phyloP scores from a whole-genome alignment of 2,113 vertebrate genomes.

The Mus spicilegus region DNA sequence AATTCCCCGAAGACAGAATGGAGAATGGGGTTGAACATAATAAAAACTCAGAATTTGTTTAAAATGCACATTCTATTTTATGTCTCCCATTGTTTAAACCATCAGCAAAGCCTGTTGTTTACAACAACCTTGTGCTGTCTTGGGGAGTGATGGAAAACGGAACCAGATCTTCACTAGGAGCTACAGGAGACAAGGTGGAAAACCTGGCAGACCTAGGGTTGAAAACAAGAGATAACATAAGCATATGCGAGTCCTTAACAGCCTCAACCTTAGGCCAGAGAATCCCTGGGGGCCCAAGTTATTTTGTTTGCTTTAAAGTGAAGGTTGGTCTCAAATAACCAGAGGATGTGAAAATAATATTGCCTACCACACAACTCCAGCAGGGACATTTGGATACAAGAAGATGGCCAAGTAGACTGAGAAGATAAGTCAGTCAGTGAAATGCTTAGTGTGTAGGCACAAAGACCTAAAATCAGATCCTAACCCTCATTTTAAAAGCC shows the following conservation, averaged over 20 bases:
- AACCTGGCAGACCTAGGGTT: neutral
- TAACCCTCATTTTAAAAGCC: too few relatives aligned
- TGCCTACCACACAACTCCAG: neutral
- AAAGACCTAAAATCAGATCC: neutral
- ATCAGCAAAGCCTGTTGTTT: neutral
- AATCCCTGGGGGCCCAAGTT: neutral
- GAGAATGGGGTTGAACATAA: neutral
- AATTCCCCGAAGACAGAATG: neutral
- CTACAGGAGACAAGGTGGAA: neutral
- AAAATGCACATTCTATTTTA: neutral
- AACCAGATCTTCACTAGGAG: neutral
- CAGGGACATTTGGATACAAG: neutral
- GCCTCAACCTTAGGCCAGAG: neutral
- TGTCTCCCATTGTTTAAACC: neutral
- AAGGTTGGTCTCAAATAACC: neutral
- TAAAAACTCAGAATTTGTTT: neutral
- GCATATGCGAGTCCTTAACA: neutral
- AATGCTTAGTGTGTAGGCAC: accelerated
- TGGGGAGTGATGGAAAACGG: neutral
- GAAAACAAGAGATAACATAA: neutral
- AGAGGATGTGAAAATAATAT: neutral
- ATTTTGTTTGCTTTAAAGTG: neutral
- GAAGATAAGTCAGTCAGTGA: neutral
- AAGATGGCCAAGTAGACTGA: neutral
- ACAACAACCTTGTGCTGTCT: neutral